Evolutionary conservation across 1,140 invertebrate genomes (phyloP), one percentile per base, ranked within the genome.

Genomic region (Rhopalosiphum padi): DNA sequence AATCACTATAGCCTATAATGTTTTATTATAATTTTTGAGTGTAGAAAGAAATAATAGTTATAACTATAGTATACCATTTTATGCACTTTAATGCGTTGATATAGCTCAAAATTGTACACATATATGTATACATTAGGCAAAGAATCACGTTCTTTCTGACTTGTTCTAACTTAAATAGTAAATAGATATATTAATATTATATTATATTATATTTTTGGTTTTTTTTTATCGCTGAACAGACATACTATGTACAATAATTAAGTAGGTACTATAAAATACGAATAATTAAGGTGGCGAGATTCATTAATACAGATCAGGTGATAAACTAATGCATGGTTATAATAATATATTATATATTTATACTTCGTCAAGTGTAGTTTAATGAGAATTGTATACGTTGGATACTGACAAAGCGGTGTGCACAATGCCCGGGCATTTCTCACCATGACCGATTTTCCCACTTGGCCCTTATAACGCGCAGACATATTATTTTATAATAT

Each of bases 401-500:
- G 30, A 77, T 77, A 77, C 30, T n/a, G n/a, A 21, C 60, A n/a
- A n/a, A 77, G 60, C 30, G 30, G 15, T 77, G n/a, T n/a, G 60
- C n/a, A 77, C 60, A 77, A 77, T 77, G 30, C 30, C 60, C 30
- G 15, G 60, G 30, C 60, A 77, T n/a, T n/a, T 77, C 60, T 77
- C 60, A 77, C 60, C 60, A 77, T 77, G 60, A 77, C 60, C 60
- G 60, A 77, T 77, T 77, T 77, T 77, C 60, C 60, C 60, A n/a
- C 60, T 77, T 77, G 60, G 60, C 60, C 60, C n/a, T 77, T 77
- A 77, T n/a, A 68, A 77, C 30, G 30, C 15, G n/a, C 60, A 77
- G 60, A 77, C 60, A 77, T 77, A n/a, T 77, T n/a, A 77, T 77
- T n/a, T 77, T 77, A 35, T 77, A 77, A n/a, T n/a, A 1, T 21